Evolutionary conservation across 2,888 invertebrate species (phyloP), one percentile per base, ranked within the genome.

Genomic region (Drosophila robusta): DNA sequence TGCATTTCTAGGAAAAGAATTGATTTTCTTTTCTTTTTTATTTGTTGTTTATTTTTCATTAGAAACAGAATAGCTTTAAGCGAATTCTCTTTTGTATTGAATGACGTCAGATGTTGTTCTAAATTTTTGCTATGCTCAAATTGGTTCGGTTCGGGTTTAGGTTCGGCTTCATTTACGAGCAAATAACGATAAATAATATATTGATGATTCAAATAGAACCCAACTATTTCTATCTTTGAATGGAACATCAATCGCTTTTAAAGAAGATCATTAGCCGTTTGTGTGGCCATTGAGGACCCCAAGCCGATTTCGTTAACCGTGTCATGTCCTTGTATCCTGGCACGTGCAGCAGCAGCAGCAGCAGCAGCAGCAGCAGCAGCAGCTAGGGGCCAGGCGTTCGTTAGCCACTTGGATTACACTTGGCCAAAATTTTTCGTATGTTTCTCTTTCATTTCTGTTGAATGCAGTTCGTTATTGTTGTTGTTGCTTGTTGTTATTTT

Each of bases 401-500:
- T 57, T 70, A 62, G 69, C 81, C 74, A 65, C 78, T 80, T 75
- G 82, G 79, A 78, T 85, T 84, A 74, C 70, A 67, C 71, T 81
- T 78, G 62, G 58, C 75, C 82, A 51, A 85, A 70, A 70, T 45
- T 45, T 7, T 66, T 63, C 54, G 57, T 50, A 60, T 64, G 36
- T 55, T 70, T 64, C 18, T 44, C 42, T 51, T 70, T 69, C 45
- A 51, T 55, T 65, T 65, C 32, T 47, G 52, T 41, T 58, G 52
- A 61, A 57, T 64, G 60, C 50, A 45, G 38, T 46, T 60, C 9
- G 29, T 58, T 57, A 16, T 36, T 62, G 42, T 56, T 68, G 39
- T 55, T 51, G 18, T 51, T 47, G 41, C 11, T 34, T 52, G 24
- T 46, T 44, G 38, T 55, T 56, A 6, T 44, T 44, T 29, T 36